Base-by-base conservation (phyloP, 2,888 invertebrate genomes). In the Ligdia adustata region DNA sequence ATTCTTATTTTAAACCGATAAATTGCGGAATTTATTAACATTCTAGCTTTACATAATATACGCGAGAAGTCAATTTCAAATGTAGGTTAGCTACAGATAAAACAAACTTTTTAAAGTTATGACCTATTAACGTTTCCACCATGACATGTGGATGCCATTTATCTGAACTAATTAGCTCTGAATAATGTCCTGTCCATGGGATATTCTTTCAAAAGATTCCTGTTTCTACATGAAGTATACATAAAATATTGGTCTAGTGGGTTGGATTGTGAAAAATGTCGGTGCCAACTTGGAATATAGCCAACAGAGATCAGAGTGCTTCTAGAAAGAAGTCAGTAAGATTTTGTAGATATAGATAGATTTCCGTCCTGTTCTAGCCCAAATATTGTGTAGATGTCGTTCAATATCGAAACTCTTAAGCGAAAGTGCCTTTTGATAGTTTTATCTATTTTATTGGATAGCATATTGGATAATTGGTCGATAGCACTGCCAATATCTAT, bases 261-360 rank as follows among this genome's bases (percentile, higher is more conserved):
- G 39, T 41, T 49, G 46, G 42, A 52, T 68, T 51, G 55, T 29
- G 57, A 54, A 45, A 42, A 52, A 49, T 35, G 14, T 39, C 34
- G 47, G 35, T 72, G 82, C 81, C 79, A 80, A 82, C 69, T 75
- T 82, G 82, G 82, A 77, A 60, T 62, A 56, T 44, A 54, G 80
- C 82, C 81, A 82, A 73, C 67, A 63, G 52, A 66, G 62, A 61
- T 62, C 60, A 72, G 55, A 64, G 9, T 28, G 11, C 60, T 60
- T 60, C 55, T 52, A 59, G 60, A 67, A 73, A 68, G 54, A 61
- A 50, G 40, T 50, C 47, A 53, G 52, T n/a, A n/a, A n/a, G n/a
- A n/a, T n/a, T n/a, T n/a, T n/a, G n/a, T n/a, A n/a, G n/a, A n/a
- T n/a, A n/a, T n/a, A n/a, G n/a, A n/a, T n/a, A n/a, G n/a, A 56